A percentile compares a stretch with the other conserved stretches of the same genome.
These are phyloP conservation scores for Sebastolobus altivelis DNA, from an alignment of 2,797 vertebrate species.

Conservation along the genomic window DNA sequence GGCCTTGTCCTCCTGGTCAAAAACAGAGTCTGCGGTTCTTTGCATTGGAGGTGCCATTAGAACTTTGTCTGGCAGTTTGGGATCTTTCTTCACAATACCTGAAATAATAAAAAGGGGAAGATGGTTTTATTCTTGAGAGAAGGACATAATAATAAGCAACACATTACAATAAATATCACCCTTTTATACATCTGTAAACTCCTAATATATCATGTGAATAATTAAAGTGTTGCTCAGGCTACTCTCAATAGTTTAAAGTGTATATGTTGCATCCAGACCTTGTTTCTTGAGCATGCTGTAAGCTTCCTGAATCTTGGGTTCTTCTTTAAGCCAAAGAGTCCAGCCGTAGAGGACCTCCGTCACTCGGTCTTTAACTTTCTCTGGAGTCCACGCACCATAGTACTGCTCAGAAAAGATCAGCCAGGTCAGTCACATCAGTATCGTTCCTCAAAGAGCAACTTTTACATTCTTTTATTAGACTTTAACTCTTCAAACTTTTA, in stretches of 20 bases:
- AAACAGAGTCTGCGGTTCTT: constrained; percentile 88
- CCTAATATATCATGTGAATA: neutral
- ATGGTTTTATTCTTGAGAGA: neutral
- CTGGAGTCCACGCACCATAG: constrained; percentile 88
- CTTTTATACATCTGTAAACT: neutral
- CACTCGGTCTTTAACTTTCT: constrained; percentile 89
- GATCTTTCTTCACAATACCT: constrained; percentile 93
- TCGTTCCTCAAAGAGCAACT: neutral
- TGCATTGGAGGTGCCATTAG: constrained; percentile 89
- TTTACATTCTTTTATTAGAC: neutral
- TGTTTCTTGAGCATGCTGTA: constrained; percentile 95
- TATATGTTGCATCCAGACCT: constrained; percentile 77
- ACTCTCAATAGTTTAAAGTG: neutral
- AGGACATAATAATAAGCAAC: neutral
- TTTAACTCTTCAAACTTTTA: neutral
- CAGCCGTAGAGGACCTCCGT: constrained; percentile 92
- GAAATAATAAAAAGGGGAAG: neutral
- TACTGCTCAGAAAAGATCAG: constrained; percentile 77
- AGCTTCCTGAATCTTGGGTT: constrained; percentile 90
- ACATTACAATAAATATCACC: neutral
- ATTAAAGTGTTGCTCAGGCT: neutral
- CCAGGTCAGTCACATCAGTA: neutral
- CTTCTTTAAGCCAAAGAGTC: constrained; percentile 93
- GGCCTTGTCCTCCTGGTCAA: constrained; percentile 93
- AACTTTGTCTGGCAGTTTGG: constrained; percentile 85